Base-by-base conservation (phyloP, 1,140 invertebrate genomes). In the Drosophila lacertosa region DNA sequence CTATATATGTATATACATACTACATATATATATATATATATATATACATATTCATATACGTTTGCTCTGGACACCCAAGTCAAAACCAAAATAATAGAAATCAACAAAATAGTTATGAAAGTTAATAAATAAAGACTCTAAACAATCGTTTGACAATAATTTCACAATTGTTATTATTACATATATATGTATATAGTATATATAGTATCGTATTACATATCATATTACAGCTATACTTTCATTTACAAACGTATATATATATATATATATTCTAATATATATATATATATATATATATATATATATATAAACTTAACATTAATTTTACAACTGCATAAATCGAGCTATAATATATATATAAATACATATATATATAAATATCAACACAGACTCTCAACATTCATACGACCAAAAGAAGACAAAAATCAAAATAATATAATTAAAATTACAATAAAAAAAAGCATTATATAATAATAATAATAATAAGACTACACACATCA, bases 111-210 rank as follows among this genome's bases (percentile, higher is more conserved):
- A 48, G 50, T 50, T 13, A 51, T 59, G 59, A 50, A 33, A 66
- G 33, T 47, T 63, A 63, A 64, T 69, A 69, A 69, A 69, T 63
- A 69, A 70, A 55, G 40, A 63, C 55, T 69, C 59, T 69, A 39
- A 10, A 44, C 45, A 57, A 68, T 68, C 65, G 58, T 68, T 69
- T 64, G 40, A 69, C 66, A 69, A 66, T 71, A 39, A 58, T 71
- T 66, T 71, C 68, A 71, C 68, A 66, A 66, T 71, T 66, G 68
- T 71, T 66, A 71, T 71, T 66, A 66, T 66, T 58, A 66, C 15
- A 71, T 71, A 71, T 16, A 37, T 33, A 13, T 40, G 48, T 32
- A 57, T 29, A 42, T 26, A 58, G 50, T 50, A 33, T 35, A 66
- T 32, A 24, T 70, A 57, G 13, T 64, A 55, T 44, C 18, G 62